Percentiles rank a stretch among this genome's conserved stretches.
These are phyloP conservation scores for Drosophila nr. perissopoda DNA, from an alignment of 2,888 invertebrate genomes.

Conservation along the genomic window DNA sequence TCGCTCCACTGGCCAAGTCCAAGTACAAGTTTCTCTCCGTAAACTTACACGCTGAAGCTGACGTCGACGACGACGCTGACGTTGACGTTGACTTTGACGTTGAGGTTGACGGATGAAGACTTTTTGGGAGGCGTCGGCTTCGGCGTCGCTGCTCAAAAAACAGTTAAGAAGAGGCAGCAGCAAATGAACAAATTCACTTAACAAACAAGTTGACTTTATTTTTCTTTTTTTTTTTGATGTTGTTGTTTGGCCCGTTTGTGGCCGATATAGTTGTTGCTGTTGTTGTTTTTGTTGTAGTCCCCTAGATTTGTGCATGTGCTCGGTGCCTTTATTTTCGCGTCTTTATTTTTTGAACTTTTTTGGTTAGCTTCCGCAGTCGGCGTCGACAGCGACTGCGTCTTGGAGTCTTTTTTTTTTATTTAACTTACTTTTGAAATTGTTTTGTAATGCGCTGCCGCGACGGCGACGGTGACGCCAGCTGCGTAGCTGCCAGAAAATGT, in stretches of 20 bases:
- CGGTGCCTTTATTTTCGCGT: slow-evolving; percentile 63
- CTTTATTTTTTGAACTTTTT: slow-evolving; percentile 52
- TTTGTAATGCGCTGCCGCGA: slow-evolving; percentile 75
- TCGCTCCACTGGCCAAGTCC: slow-evolving; percentile 55
- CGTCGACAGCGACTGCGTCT: slow-evolving; percentile 34
- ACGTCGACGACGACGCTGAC: slow-evolving; percentile 11
- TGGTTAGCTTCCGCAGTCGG: slow-evolving; percentile 69
- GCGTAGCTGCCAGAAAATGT: slow-evolving; percentile 58
- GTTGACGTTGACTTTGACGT: slow-evolving; percentile 11
- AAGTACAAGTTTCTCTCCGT: slow-evolving; percentile 66
- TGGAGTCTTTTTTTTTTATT: slow-evolving; percentile 56
- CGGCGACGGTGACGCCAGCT: slow-evolving; percentile 36
- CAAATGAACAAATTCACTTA: slow-evolving; percentile 75
- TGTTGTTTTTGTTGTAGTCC: slow-evolving; percentile 35
- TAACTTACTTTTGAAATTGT: slow-evolving; percentile 72
- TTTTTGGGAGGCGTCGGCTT: slow-evolving; percentile 15
- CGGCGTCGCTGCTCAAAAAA: slow-evolving; percentile 57
- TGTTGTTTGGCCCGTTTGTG: slow-evolving; percentile 63
- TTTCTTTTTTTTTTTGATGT: slow-evolving; percentile 48
- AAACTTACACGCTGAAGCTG: slow-evolving; percentile 6
- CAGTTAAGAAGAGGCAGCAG: slow-evolving; percentile 48
- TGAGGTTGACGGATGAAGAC: slow-evolving; percentile 62
- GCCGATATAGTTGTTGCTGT: slow-evolving; percentile 24
- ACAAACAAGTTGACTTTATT: slow-evolving; percentile 82
- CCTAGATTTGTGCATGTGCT: slow-evolving; percentile 66